phyloP scores from a whole-genome alignment of 2,888 invertebrate species.

The Caenorhabditis sp. region DNA sequence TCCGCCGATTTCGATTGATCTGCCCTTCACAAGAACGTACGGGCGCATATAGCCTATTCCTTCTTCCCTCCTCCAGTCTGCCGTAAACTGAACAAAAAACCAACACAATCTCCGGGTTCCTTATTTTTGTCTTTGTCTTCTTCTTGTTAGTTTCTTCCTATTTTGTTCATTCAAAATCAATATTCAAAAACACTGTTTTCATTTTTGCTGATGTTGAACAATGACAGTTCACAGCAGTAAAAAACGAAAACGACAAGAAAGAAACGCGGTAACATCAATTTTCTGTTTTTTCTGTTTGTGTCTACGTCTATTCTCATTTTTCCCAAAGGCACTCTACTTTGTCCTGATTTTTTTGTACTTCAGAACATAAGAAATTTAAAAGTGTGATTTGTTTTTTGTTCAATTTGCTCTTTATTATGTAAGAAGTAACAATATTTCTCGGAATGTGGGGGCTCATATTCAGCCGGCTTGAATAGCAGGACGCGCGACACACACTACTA shows the following conservation, averaged over 20 bases:
- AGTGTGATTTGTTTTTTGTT: too few species aligned
- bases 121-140: too few species aligned
- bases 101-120: not conserved
- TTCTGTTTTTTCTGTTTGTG: not conserved
- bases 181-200: slow-evolving; percentile 3
- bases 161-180: too few species aligned
- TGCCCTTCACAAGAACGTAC: slow-evolving; percentile 30
- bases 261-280: not conserved
- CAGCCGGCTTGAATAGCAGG: not conserved
- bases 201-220: not conserved
- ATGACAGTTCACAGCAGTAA: not conserved
- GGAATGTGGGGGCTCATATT: not conserved
- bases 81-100: slow-evolving; percentile 12
- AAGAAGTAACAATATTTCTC: slow-evolving; percentile 7
- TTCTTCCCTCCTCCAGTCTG: not conserved
- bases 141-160: too few species aligned
- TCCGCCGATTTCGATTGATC: slow-evolving; percentile 37
- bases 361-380: not conserved
- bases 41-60: not conserved
- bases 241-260: not conserved
- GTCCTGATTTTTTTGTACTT: not conserved
- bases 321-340: too few species aligned
- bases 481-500: slow-evolving; percentile 10
- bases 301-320: not conserved
- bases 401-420: too few species aligned